Base-by-base conservation (phyloP, 2,888 invertebrate genomes). In the Taenaris catops region DNA sequence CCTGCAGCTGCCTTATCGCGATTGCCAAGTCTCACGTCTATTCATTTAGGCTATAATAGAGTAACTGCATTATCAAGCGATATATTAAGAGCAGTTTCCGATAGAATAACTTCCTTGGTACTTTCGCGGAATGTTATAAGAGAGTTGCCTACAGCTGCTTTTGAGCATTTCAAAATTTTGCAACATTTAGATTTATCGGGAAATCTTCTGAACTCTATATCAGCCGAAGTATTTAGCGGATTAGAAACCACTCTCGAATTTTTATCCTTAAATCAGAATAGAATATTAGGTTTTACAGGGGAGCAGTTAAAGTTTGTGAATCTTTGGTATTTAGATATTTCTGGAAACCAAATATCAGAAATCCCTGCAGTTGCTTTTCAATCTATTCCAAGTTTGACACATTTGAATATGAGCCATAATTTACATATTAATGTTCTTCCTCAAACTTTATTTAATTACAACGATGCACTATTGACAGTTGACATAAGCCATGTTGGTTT, bases 51-150 rank as follows among this genome's bases (percentile, higher is more conserved):
- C 48, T 96, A 92, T 67, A 97, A 97, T 70, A 88, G 96, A 48
- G 94, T 97, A 2, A 95, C 95, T 0, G 96, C 95, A 0, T 70
- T 96, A 23, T 95, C 95, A 0, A 91, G 91, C 4, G 95, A 94
- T 51, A 92, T 95, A 40, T 81, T 96, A 1, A 88, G 91, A 40
- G 91, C 94, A 0, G 89, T 94, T 20, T 92, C 94, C 0, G 91
- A 92, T 35, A 89, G 90, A 58, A 91, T 93, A 0, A 91, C 90
- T n/a, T 89, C 90, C 1, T 76, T 97, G 34, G 92, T 93, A 0
- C 79, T 97, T 14, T 92, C 95, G 0, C 90, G 94, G 44, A 97
- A 97, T 69, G 92, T 96, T 1, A 94, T 97, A 18, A 89, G 96
- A 28, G 96, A 96, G 79, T 84, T 97, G 38, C 96, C 96, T 0